phyloP scores from a whole-genome alignment of 2,888 invertebrate genomes.

The Amphipoea oculea region DNA sequence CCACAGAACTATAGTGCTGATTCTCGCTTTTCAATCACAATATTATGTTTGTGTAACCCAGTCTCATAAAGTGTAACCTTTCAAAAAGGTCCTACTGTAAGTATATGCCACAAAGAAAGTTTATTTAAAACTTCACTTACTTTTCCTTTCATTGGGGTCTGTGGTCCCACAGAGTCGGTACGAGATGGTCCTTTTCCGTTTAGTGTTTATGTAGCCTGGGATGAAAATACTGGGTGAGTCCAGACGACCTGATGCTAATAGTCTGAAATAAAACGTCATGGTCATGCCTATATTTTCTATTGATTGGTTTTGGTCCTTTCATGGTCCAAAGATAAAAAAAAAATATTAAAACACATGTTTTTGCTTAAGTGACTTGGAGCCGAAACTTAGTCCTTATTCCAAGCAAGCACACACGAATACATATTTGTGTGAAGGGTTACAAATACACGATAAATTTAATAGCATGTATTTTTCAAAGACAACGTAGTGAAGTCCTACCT shows the following conservation, averaged over 20 bases:
- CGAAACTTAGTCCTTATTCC: no score
- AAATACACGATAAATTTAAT: no score
- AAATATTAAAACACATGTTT: no score
- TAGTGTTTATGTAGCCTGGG: conserved; percentile 93
- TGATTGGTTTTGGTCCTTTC: no score
- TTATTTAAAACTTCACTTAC: conserved; percentile 70
- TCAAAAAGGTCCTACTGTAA: no score
- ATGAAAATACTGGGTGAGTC: conserved; percentile 94
- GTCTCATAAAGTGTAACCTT: background rate
- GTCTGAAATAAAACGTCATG: conserved; percentile 67
- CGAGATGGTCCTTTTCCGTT: conserved; percentile 93
- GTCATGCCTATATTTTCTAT: background rate
- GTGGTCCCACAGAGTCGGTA: conserved; percentile 94
- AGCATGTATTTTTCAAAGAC: no score
- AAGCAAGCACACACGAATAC: no score
- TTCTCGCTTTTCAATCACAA: background rate
- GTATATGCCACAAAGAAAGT: background rate
- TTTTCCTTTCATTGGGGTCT: conserved; percentile 93
- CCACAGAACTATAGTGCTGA: no score
- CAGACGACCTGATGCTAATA: conserved; percentile 94
- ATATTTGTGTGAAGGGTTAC: no score
- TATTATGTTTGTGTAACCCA: background rate
- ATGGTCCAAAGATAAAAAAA: no score
- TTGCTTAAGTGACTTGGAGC: no score
- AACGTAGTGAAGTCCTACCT: no score